Conservation (phyloP, 2,888 invertebrate genomes). For the Anodontia alba region DNA sequence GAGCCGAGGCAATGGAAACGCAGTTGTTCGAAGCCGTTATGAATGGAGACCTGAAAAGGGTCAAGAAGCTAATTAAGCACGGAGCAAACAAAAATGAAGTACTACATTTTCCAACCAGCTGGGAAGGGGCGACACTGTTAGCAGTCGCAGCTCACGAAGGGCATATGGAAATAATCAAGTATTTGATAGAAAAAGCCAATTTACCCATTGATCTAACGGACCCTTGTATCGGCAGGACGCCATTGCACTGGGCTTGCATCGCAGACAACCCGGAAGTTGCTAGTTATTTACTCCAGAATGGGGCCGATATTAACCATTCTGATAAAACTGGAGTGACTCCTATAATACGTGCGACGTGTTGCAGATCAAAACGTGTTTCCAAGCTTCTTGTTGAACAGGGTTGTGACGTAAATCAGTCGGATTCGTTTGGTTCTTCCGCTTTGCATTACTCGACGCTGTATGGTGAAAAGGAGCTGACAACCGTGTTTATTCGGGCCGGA, state of each 20-base stretch:
- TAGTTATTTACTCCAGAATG: constrained; percentile 33
- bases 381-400: constrained; percentile 64
- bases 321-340: constrained; percentile 74
- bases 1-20: constrained; percentile 39
- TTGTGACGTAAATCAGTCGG: constrained; percentile 20
- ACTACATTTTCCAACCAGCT: constrained; percentile 60
- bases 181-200: constrained; percentile 51
- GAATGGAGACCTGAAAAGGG: constrained; percentile 56
- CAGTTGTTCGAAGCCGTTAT: constrained; percentile 67
- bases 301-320: constrained; percentile 66
- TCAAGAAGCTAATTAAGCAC: constrained; percentile 64
- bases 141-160: constrained; percentile 69
- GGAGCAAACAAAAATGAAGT: constrained; percentile 69
- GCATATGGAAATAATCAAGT: constrained; percentile 62
- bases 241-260: constrained; percentile 75
- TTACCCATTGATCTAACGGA: constrained; percentile 66
- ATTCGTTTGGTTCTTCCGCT: constrained; percentile 1
- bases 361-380: constrained; percentile 55
- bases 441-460: constrained; percentile 14
- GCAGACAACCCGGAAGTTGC: constrained; percentile 44
- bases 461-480: not conserved
- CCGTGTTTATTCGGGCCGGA: not conserved
- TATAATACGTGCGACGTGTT: constrained; percentile 62
- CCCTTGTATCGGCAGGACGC: constrained; percentile 64
- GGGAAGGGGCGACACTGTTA: constrained; percentile 70